A percentile compares a stretch with the other conserved stretches of the same genome.
Conservation (phyloP, 92 coral and sea anemone species). For the Muricea muricata region DNA sequence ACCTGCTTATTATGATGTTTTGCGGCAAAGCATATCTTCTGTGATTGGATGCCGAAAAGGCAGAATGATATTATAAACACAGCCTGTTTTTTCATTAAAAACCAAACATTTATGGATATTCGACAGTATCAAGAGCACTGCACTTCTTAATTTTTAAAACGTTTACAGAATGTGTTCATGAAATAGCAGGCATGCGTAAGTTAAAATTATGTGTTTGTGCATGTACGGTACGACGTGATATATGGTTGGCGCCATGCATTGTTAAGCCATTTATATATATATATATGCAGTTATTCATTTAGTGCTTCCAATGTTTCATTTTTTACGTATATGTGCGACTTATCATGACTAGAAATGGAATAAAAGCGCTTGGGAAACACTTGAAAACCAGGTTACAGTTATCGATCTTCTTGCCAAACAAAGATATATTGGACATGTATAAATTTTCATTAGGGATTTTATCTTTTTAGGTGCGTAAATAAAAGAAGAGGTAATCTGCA, state of each 20-base stretch:
- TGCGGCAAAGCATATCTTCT: background rate
- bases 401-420: background rate
- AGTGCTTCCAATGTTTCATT: background rate
- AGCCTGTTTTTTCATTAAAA: constrained; percentile 4
- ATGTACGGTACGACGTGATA: too few relatives aligned
- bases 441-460: background rate
- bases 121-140: background rate
- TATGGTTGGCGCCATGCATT: too few relatives aligned
- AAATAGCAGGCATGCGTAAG: background rate
- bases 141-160: background rate
- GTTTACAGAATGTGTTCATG: background rate
- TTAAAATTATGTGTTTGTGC: background rate
- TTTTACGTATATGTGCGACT: background rate
- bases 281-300: background rate
- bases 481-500: background rate
- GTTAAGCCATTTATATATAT: too few relatives aligned
- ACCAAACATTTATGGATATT: constrained; percentile 3
- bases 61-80: background rate
- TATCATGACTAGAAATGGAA: background rate
- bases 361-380: background rate
- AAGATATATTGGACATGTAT: background rate
- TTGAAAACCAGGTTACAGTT: background rate
- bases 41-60: constrained; percentile 5
- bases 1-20: constrained; percentile 11
- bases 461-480: constrained; percentile 9